phyloP scores from a whole-genome alignment of 2,797 vertebrate species.

The Sebastes cheni region DNA sequence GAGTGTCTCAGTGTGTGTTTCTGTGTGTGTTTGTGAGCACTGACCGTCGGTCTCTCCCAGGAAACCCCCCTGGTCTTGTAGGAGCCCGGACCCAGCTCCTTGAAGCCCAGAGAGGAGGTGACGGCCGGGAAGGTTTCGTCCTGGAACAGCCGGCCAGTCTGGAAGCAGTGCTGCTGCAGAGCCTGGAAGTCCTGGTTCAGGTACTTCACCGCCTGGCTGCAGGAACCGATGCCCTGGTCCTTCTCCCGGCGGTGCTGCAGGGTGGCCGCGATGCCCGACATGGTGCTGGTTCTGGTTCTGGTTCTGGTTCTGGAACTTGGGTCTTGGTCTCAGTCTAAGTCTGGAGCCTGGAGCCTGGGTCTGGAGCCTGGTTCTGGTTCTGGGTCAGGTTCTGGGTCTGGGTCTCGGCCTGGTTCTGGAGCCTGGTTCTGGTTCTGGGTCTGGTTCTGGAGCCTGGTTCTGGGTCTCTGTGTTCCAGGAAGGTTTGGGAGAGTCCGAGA shows the following conservation, averaged over 20 bases:
- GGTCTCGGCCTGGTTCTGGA: too few relatives aligned
- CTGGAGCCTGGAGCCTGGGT: background rate
- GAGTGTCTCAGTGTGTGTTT: too few relatives aligned
- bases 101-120: conserved; percentile 82
- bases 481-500: background rate
- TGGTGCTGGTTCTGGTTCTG: conserved; percentile 29
- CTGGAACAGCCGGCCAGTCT: conserved; percentile 78
- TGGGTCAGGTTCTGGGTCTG: too few relatives aligned
- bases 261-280: conserved; percentile 80
- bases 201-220: conserved; percentile 73
- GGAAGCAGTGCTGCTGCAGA: conserved; percentile 79
- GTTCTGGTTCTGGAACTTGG: background rate
- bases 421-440: too few relatives aligned
- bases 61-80: conserved; percentile 75
- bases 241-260: conserved; percentile 71
- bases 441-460: too few relatives aligned
- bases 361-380: too few relatives aligned
- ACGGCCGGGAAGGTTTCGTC: conserved; percentile 82
- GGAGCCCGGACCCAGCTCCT: conserved; percentile 84
- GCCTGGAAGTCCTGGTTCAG: conserved; percentile 83
- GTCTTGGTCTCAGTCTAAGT: background rate
- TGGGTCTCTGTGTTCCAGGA: too few relatives aligned
- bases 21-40: background rate
- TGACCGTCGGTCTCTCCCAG: conserved; percentile 83
- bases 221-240: conserved; percentile 78